Conservation (phyloP, 1,140 invertebrate genomes). For the Oscheius sp. region DNA sequence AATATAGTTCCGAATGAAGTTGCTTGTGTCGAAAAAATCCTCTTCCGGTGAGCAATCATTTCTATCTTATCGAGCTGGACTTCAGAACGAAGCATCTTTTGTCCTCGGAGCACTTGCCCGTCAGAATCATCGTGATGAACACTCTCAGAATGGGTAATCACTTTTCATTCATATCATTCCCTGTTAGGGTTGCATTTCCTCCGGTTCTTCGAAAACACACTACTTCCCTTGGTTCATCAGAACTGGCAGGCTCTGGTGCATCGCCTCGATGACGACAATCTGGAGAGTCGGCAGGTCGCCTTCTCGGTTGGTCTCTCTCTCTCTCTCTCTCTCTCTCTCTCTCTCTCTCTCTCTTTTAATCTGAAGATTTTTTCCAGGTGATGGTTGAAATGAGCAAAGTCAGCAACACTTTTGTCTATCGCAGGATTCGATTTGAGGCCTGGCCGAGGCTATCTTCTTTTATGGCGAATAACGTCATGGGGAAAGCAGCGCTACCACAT, state of each 20-base stretch:
- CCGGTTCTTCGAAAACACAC: slow-evolving; percentile 12
- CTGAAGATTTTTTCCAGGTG: not conserved
- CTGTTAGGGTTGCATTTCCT: slow-evolving; percentile 9
- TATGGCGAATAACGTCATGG: not conserved
- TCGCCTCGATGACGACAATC: not conserved
- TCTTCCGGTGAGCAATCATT: not conserved
- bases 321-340: not conserved
- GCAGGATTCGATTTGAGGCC: not conserved
- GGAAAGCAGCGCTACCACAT: not conserved
- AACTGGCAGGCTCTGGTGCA: slow-evolving; percentile 10
- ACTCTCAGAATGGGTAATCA: not conserved
- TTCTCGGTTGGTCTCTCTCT: not conserved
- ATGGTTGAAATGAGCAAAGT: slow-evolving; percentile 1
- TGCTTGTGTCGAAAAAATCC: not conserved
- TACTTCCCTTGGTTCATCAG: slow-evolving; percentile 32
- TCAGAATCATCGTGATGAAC: not conserved
- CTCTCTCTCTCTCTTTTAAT: not conserved
- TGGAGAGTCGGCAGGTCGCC: not conserved
- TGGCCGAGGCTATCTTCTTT: not conserved
- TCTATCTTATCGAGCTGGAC: not conserved
- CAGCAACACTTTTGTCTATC: slow-evolving; percentile 2
- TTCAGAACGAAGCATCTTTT: slow-evolving; percentile 24
- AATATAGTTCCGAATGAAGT: not conserved
- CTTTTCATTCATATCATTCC: slow-evolving; percentile 7
- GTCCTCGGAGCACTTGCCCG: not conserved